Base-by-base conservation (phyloP, 2,113 vertebrate genomes). In the Lagopus leucura region DNA sequence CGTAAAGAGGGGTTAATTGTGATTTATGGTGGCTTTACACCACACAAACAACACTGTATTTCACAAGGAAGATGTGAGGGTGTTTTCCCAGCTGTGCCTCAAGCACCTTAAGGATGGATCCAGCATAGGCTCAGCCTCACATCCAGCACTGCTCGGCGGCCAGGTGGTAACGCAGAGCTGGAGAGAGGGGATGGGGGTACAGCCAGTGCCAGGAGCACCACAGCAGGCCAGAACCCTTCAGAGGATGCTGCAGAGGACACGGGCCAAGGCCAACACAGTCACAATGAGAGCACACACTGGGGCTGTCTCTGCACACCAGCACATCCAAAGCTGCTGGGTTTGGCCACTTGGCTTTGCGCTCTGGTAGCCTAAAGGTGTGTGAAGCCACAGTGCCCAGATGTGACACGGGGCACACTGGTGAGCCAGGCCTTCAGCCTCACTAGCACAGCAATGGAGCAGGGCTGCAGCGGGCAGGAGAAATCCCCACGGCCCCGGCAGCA, bases 211-310 rank as follows among this genome's bases (percentile, higher is more conserved):
- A 0, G 1, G 7, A 78, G n/a, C 43, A 30, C 13, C 28, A 15
- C 50, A 1, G 6, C 61, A 34, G 42, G n/a, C 71, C 2, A 6
- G 2, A 25, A 24, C 8, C 38, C 73, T 8, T 47, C 0, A 27
- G 45, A 40, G 8, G 42, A 22, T 24, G 3, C 47, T 1, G 11
- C 0, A 60, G 47, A 8, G 0, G 0, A 5, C 0, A 5, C 0
- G 4, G 10, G 18, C 25, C 9, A 1, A 3, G 72, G 60, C 32
- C 10, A 54, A 25, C 42, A 16, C 40, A 0, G 7, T 45, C 18
- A 2, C 24, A 11, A 17, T 3, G 22, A 22, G 28, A 52, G 8
- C 16, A n/a, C 0, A 0, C n/a, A 12, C 0, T 8, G 12, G 47
- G 32, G n/a, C 1, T 20, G 24, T 0, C 18, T 1, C 0, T 2